Conservation (phyloP, 2,888 invertebrate species). For the Troilus luridus region DNA sequence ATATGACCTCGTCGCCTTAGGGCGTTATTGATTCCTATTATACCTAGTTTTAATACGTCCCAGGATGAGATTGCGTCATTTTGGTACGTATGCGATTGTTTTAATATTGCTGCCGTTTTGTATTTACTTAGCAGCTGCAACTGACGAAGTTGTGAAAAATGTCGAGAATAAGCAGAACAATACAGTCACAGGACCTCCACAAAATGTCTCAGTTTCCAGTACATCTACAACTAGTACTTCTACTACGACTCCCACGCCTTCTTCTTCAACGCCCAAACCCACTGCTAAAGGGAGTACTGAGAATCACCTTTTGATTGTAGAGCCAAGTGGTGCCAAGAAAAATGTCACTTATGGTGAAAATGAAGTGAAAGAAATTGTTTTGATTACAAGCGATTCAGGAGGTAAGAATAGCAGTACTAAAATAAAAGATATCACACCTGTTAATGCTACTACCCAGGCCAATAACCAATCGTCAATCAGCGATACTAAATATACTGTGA, state of each 20-base stretch:
- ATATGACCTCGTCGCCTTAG: not conserved
- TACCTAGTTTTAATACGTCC: not conserved
- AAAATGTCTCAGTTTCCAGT: not conserved
- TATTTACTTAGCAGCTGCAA: not conserved
- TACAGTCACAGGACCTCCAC: not conserved
- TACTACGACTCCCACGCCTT: not conserved
- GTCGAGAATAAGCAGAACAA: not conserved
- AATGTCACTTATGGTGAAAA: constrained; percentile 37
- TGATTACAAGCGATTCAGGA: not conserved
- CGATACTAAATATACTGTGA: not conserved
- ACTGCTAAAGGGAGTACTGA: constrained; percentile 23
- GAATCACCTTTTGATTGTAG: constrained; percentile 9
- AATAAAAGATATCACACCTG: not conserved
- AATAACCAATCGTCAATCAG: not conserved
- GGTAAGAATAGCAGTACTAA: not conserved
- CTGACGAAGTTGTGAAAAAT: constrained; percentile 5
- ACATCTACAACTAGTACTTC: not conserved
- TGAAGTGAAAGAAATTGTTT: constrained; percentile 33
- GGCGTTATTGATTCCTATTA: constrained; percentile 20
- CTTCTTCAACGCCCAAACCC: not conserved
- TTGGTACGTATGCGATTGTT: not conserved
- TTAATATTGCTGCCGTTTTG: not conserved
- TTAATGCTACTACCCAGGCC: not conserved
- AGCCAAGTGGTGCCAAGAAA: not conserved
- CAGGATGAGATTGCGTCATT: constrained; percentile 56